Percentiles rank a stretch among this genome's conserved stretches.
Conservation (phyloP, 2,888 invertebrate genomes). For the Synanthedon vespiformis region DNA sequence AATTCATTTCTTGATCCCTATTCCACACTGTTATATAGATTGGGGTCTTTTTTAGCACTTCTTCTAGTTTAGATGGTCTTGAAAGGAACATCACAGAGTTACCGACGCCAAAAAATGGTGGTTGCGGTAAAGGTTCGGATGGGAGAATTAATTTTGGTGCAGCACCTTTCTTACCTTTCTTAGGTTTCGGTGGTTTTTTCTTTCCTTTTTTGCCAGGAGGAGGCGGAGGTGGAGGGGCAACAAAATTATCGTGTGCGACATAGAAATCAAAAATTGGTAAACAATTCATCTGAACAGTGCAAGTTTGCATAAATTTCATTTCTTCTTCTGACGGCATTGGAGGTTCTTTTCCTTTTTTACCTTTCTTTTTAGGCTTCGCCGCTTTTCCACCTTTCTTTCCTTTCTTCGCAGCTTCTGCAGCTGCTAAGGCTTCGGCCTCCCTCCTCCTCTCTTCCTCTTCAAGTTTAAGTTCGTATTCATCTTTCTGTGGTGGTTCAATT, state of each 20-base stretch:
- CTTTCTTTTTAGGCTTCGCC: constrained; percentile 26
- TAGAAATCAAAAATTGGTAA: constrained; percentile 55
- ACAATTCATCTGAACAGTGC: constrained; percentile 56
- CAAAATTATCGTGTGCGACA: constrained; percentile 60
- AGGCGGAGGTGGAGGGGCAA: constrained; percentile 50
- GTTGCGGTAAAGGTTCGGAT: constrained; percentile 57
- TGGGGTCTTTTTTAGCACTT: constrained; percentile 45
- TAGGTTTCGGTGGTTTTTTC: constrained; percentile 24
- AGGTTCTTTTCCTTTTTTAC: constrained; percentile 49
- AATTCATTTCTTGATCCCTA: constrained; percentile 51
- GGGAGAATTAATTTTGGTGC: constrained; percentile 39
- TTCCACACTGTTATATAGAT: constrained; percentile 60
- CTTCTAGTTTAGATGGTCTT: constrained; percentile 49
- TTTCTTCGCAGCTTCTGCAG: constrained; percentile 34
- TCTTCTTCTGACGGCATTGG: constrained; percentile 57
- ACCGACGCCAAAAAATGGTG: constrained; percentile 59
- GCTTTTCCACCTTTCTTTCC: constrained; percentile 24
- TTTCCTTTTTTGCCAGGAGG: constrained; percentile 38
- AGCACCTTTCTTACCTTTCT: constrained; percentile 24
- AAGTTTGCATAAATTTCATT: constrained; percentile 58
- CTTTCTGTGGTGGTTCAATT: constrained; percentile 53
- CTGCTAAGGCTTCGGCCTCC: constrained; percentile 44
- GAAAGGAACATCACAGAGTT: constrained; percentile 55
- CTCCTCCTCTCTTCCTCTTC: constrained; percentile 42
- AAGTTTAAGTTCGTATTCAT: constrained; percentile 49